These are phyloP conservation scores for Callospermophilus lateralis DNA, from an alignment of 2,113 vertebrate genomes.

Conservation along the genomic window DNA sequence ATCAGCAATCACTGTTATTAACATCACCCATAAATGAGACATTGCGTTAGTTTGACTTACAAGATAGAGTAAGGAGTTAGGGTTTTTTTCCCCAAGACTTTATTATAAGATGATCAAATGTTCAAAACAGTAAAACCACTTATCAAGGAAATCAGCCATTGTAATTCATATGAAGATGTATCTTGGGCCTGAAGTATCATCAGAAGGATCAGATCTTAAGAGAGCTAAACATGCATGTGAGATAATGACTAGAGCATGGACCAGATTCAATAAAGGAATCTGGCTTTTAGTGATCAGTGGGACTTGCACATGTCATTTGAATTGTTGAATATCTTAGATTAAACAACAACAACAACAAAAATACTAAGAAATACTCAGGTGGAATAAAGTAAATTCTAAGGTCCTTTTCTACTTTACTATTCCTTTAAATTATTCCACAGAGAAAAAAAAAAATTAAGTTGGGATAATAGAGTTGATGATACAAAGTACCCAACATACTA, in stretches of 20 bases:
- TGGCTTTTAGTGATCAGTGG: neutral
- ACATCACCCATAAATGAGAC: conserved; percentile 22
- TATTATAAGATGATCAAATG: conserved; percentile 48
- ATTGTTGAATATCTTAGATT: neutral
- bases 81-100: neutral
- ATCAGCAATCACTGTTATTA: neutral
- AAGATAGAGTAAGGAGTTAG: conserved; percentile 16
- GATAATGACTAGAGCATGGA: neutral
- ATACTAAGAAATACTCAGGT: neutral
- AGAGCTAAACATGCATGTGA: neutral
- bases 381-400: conserved; percentile 4
- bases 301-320: neutral
- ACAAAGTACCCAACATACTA: conserved; percentile 27
- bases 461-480: conserved; percentile 5
- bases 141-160: neutral
- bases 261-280: neutral
- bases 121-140: conserved; percentile 56
- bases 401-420: conserved; percentile 26
- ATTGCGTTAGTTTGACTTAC: neutral
- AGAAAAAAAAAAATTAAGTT: neutral
- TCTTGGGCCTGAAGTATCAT: neutral
- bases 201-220: neutral
- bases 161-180: conserved; percentile 35
- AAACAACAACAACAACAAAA: too few relatives aligned
- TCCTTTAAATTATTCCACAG: conserved; percentile 48